Evolutionary conservation across 2,113 vertebrate genomes (phyloP), one percentile per base, ranked within the genome.

Genomic region (Vanacampus margaritifer): DNA sequence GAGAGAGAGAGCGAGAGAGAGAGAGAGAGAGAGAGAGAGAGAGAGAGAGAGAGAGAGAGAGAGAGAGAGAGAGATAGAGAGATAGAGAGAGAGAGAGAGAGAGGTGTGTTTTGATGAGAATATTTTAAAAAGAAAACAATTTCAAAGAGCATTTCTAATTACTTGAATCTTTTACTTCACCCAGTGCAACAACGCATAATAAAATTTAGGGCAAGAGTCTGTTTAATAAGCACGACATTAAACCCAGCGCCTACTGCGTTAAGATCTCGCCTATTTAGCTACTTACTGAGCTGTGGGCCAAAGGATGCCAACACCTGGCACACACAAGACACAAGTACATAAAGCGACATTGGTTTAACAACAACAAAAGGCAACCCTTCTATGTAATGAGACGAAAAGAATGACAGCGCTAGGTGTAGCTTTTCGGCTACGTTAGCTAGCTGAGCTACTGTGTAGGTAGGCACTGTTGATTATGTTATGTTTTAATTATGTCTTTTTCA

Each of bases 401-500:
- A 59, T 80, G 75, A 83, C 79, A 80, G 73, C 32, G 80, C 81
- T 74, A 68, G 73, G 32, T 75, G 65, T 80, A 83, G 80, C 75
- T 76, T 48, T 12, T 66, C 41, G 69, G 84, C 82, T 81, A 85
- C 73, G 36, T 68, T 73, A 85, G 86, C 86, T 71, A 73, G 65
- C 74, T 1, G 59, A 39, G 77, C 80, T 79, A 57, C 76, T 51
- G 68, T 46, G 28, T 68, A 61, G 37, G 64, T 54, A 59, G 17
- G 68, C 26, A 48, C 16, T 13, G 59, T 58, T 41, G 67, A 53
- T 65, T n/a, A n/a, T n/a, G n/a, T n/a, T n/a, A n/a, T n/a, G n/a
- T n/a, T n/a, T n/a, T n/a, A 64, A 37, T 58, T 32, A 68, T 71
- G 54, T 32, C 0, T 1, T 63, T 37, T 67, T 67, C 54, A 50